These are phyloP conservation scores for Athalia circularis DNA, from an alignment of 2,888 invertebrate species.

Conservation along the genomic window DNA sequence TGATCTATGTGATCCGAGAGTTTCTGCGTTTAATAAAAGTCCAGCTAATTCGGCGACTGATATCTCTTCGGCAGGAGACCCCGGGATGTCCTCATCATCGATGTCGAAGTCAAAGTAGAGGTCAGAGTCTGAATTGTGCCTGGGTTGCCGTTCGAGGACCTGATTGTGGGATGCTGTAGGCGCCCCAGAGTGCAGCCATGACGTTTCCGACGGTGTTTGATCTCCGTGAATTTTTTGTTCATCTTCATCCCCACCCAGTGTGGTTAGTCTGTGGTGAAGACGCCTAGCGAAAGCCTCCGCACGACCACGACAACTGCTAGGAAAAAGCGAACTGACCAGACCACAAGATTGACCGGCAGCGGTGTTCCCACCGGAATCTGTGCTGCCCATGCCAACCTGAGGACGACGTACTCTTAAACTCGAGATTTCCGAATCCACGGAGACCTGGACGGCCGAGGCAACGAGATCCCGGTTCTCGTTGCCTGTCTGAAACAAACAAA, in stretches of 20 bases:
- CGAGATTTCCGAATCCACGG: constrained; percentile 19
- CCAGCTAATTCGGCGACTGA: constrained; percentile 74
- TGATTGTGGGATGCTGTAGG: constrained; percentile 59
- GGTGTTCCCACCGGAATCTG: constrained; percentile 59
- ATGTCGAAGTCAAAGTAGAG: constrained; percentile 68
- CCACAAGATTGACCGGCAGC: constrained; percentile 64
- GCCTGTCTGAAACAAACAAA: constrained; percentile 53
- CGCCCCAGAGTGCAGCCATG: constrained; percentile 61
- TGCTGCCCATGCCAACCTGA: constrained; percentile 63
- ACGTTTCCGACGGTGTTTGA: constrained; percentile 60
- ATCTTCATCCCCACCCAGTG: constrained; percentile 77
- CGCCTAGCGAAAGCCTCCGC: constrained; percentile 89
- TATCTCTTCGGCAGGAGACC: constrained; percentile 81
- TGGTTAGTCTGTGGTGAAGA: constrained; percentile 84
- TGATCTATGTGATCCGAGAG: constrained; percentile 59
- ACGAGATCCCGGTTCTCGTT: constrained; percentile 55
- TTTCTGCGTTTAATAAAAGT: constrained; percentile 69
- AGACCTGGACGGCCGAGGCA: constrained; percentile 48
- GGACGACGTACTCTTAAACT: constrained; percentile 3
- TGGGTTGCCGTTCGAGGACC: constrained; percentile 74
- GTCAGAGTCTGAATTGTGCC: constrained; percentile 71
- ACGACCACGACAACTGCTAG: constrained; percentile 86
- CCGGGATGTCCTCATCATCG: constrained; percentile 79
- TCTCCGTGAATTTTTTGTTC: constrained; percentile 48
- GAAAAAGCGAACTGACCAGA: constrained; percentile 66